Percentiles rank a stretch among this genome's conserved stretches.
These are phyloP conservation scores for Thaumatotibia leucotreta DNA, from an alignment of 1,140 invertebrate species.

Conservation along the genomic window DNA sequence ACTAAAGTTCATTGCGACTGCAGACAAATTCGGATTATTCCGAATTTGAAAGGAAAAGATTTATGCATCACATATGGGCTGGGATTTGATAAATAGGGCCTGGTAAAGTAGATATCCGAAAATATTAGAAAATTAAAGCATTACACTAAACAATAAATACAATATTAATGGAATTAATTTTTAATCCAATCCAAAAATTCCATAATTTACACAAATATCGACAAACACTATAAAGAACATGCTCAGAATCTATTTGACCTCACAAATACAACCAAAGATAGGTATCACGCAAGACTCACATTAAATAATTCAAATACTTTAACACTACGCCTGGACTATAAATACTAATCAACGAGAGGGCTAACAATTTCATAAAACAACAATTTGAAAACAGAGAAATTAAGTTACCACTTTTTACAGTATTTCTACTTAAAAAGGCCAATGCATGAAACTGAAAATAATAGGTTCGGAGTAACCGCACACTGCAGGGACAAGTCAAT, in stretches of 20 bases:
- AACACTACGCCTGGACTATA: constrained; percentile 19
- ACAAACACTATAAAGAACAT: constrained; percentile 28
- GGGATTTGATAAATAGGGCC: too few species aligned
- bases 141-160: constrained; percentile 3
- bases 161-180: constrained; percentile 13
- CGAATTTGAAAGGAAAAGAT: too few species aligned
- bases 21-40: too few species aligned
- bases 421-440: constrained; percentile 35
- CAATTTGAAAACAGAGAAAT: constrained; percentile 59
- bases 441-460: constrained; percentile 25
- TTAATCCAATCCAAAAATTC: background rate
- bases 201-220: background rate
- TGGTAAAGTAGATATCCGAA: too few species aligned
- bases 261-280: constrained; percentile 6
- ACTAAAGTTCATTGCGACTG: too few species aligned
- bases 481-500: background rate
- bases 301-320: constrained; percentile 51
- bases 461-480: constrained; percentile 7
- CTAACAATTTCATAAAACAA: constrained; percentile 19
- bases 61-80: too few species aligned
- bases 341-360: constrained; percentile 10
- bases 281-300: constrained; percentile 49
- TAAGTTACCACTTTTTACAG: constrained; percentile 70
- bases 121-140: too few species aligned
- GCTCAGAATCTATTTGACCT: background rate